Conservation (phyloP, 2,888 invertebrate species). For the Macrophya annulata region DNA sequence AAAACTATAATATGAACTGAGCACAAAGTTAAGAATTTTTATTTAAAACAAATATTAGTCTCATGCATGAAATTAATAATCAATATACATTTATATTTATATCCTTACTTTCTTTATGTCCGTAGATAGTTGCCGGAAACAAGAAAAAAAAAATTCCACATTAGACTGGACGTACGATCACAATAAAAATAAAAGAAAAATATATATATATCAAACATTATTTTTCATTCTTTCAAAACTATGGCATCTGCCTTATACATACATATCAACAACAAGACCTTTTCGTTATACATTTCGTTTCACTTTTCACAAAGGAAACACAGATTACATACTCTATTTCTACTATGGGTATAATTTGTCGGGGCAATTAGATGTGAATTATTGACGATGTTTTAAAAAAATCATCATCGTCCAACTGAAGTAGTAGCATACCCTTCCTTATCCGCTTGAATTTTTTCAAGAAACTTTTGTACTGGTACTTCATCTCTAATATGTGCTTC, state of each 20-base stretch:
- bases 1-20: slow-evolving; percentile 29
- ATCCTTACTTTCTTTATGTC: slow-evolving; percentile 74
- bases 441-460: slow-evolving; percentile 95
- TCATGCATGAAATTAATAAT: slow-evolving; percentile 33
- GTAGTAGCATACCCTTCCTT: slow-evolving; percentile 90
- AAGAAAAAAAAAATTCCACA: slow-evolving; percentile 60
- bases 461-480: slow-evolving; percentile 92
- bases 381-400: not conserved
- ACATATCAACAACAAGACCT: not conserved
- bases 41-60: slow-evolving; percentile 43
- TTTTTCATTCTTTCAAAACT: not conserved
- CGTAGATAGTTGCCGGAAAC: slow-evolving; percentile 65
- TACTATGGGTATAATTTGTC: not conserved
- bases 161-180: slow-evolving; percentile 49
- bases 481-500: slow-evolving; percentile 87
- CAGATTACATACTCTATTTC: not conserved
- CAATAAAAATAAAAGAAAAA: not conserved
- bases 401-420: slow-evolving; percentile 12
- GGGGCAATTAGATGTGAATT: not conserved
- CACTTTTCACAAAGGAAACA: not conserved
- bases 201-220: not conserved
- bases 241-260: not conserved
- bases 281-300: not conserved
- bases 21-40: slow-evolving; percentile 44
- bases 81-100: slow-evolving; percentile 54